Base-by-base conservation (phyloP, 2,113 vertebrate species). In the Sinosuthora webbiana region DNA sequence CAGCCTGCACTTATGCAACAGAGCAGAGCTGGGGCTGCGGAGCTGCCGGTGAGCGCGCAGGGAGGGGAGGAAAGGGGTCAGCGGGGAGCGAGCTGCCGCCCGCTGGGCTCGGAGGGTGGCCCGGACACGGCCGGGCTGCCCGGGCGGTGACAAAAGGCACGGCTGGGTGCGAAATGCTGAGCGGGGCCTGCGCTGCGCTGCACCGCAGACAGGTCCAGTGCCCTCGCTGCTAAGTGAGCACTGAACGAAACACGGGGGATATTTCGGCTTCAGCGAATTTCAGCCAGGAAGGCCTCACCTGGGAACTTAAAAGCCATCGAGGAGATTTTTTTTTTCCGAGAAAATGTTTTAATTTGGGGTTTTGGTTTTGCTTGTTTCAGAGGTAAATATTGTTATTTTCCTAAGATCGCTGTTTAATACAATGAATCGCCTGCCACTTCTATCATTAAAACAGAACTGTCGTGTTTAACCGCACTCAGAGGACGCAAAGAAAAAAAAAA, bases 81-180 rank as follows among this genome's bases (percentile, higher is more conserved):
- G 60, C 27, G 33, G 5, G 19, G 42, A 27, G 0, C 0, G 44
- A 19, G 7, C 17, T 8, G 53, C 55, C 30, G 52, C 53, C 33
- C 31, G n/a, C 47, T 1, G 27, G 21, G 56, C 16, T 7, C 9
- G 0, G 1, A 5, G 92, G 31, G 20, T 0, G 5, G 7, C 0
- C 33, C 15, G 8, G 55, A 0, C 44, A 0, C 3, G 74, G 41
- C 49, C 3, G 17, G 44, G 62, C 49, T 6, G 76, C 64, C 83
- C 0, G 0, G 49, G 41, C 0, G 7, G 3, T 15, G 71, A 12
- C 60, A 39, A 9, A 33, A 42, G 60, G 5, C 37, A 2, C 8
- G 23, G 80, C 76, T 4, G 41, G 44, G 41, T 9, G 6, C 13
- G 45, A 10, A 53, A 2, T 0, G 81, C n/a, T 0, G 77, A 62